Evolutionary conservation across 2,797 vertebrate genomes (phyloP), one percentile per base, ranked within the genome.

Genomic region (Mareca penelope): DNA sequence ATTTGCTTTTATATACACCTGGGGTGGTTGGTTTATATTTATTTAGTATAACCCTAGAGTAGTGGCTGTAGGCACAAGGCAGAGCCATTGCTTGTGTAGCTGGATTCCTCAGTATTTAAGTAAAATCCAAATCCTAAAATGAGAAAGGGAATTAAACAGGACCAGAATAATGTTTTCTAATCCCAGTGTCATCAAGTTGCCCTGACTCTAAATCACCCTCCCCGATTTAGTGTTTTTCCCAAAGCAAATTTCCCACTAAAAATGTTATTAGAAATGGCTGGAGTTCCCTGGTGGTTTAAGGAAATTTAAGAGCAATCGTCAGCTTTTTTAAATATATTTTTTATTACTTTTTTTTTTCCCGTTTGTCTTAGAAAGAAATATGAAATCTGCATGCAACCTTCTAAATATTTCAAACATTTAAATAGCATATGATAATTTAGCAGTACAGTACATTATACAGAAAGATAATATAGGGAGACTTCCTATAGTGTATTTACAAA

Each of bases 391-490:
- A 98, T 98, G 98, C 98, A 98, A 95, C 65, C 85, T 95, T 63
- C 98, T 98, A 98, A 95, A 95, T 97, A 96, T 91, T 96, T 95
- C 95, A 92, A 98, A 98, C 95, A 98, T 98, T 98, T 98, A 98
- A 98, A 98, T 98, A 98, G 98, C 97, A 97, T 98, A 97, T 96
- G 98, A 98, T 97, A 98, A 98, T 98, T 98, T 98, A 98, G 97
- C 97, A 96, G 98, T 98, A 98, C 97, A 97, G 98, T 96, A 98
- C 93, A 97, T 97, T 97, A 98, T 96, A 98, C 97, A 96, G 98
- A 79, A 96, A 98, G 98, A 97, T 97, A 96, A 97, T 94, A 97
- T 91, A 98, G 92, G 94, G 97, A 98, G 95, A 93, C 90, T 94
- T 97, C 97, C 87, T 96, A 90, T 85, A 97, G 92, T 60, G 1